Conservation (phyloP, 2,888 invertebrate species). For the Tetragonula carbonaria region DNA sequence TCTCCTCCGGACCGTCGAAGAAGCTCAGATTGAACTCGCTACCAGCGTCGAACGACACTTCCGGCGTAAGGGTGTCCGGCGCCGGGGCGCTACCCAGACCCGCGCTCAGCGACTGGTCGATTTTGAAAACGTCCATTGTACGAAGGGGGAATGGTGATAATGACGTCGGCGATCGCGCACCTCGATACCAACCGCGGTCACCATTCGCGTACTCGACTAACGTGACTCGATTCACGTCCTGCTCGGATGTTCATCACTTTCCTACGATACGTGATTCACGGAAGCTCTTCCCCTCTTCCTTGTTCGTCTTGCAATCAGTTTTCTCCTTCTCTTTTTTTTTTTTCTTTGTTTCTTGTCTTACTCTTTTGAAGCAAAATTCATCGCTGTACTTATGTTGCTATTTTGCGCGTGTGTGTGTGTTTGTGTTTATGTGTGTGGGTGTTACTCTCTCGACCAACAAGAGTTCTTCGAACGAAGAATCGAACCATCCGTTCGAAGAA, state of each 20-base stretch:
- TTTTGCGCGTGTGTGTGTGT: too few species aligned
- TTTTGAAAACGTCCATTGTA: constrained; percentile 90
- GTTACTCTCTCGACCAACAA: too few species aligned
- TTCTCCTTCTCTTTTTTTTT: background rate
- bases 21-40: constrained; percentile 93
- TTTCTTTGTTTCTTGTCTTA: background rate
- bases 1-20: constrained; percentile 90
- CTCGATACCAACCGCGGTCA: constrained; percentile 64
- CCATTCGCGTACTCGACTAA: constrained; percentile 70
- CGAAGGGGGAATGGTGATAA: constrained; percentile 45
- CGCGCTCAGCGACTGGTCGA: constrained; percentile 88
- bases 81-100: constrained; percentile 87
- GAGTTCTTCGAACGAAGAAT: background rate
- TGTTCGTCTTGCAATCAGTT: background rate
- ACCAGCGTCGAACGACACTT: constrained; percentile 90
- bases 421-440: too few species aligned
- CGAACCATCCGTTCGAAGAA: background rate
- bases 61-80: constrained; percentile 87
- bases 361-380: too few species aligned
- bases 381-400: background rate
- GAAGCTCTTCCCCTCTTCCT: background rate
- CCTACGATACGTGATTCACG: background rate
- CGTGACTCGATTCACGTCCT: constrained; percentile 29
- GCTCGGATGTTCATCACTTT: constrained; percentile 26
- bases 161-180: constrained; percentile 62